phyloP scores from a whole-genome alignment of 2,797 vertebrate species.

The Arnoldichthys spilopterus region DNA sequence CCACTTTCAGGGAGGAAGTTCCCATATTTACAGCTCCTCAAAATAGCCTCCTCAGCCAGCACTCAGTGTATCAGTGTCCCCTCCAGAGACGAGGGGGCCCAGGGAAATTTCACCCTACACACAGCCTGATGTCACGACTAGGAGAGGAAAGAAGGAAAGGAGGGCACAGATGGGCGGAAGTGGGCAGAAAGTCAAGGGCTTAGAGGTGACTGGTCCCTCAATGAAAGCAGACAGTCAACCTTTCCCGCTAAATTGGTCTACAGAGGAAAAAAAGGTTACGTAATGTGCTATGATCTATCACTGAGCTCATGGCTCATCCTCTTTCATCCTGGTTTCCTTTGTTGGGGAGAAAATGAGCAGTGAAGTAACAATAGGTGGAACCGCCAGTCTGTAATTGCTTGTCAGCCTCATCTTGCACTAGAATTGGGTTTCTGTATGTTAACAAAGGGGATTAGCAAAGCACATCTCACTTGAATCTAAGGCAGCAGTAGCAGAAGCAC shows the following conservation, averaged over 20 bases:
- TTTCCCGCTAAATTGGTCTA: slow-evolving; percentile 21
- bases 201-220: slow-evolving; percentile 60
- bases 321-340: slow-evolving; percentile 28
- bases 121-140: slow-evolving; percentile 72
- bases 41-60: slow-evolving; percentile 77
- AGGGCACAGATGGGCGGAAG: slow-evolving; percentile 72
- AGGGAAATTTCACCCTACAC: slow-evolving; percentile 67
- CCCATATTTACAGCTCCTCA: slow-evolving; percentile 79
- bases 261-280: slow-evolving; percentile 22
- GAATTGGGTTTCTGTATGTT: slow-evolving; percentile 4
- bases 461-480: slow-evolving; percentile 11
- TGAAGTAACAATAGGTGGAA: slow-evolving; percentile 10
- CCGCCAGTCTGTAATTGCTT: slow-evolving; percentile 3
- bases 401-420: not conserved
- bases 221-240: slow-evolving; percentile 50
- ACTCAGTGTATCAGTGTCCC: slow-evolving; percentile 79
- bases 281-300: slow-evolving; percentile 16
- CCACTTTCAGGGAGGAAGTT: slow-evolving; percentile 78
- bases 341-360: slow-evolving; percentile 26
- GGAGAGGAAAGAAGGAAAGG: slow-evolving; percentile 62
- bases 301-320: slow-evolving; percentile 13
- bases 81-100: slow-evolving; percentile 66
- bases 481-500: not conserved
- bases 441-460: slow-evolving; percentile 3
- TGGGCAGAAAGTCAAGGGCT: slow-evolving; percentile 58